Base-by-base conservation (phyloP, 2,113 vertebrate genomes). In the Clupea harengus region DNA sequence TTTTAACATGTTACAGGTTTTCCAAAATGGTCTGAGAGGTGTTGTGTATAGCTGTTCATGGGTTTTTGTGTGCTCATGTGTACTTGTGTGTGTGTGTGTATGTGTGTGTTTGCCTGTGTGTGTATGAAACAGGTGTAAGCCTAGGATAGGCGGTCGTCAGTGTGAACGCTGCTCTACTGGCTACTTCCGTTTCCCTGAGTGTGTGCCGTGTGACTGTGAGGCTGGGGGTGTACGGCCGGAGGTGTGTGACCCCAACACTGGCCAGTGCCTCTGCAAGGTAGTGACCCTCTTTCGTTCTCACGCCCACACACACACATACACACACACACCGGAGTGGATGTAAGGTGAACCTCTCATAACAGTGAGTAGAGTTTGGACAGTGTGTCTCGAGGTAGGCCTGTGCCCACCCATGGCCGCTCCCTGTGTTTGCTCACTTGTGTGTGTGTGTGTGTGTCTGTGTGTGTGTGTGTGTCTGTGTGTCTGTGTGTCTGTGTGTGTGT, bases 201-300 rank as follows among this genome's bases (percentile, higher is more conserved):
- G 98, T 45, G 0, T 93, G 44, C 95, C 95, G 0, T 99, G 98
- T 88, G 90, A 87, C 81, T 99, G 98, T 87, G 93, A 95, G 86
- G 91, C 86, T 75, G 94, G 89, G 7, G 98, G 97, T 72, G 97
- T 96, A 45, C 91, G 93, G 13, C 87, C 91, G 0, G 89, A 89
- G 1, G 91, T 97, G 89, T 99, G 98, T 2, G 91, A 99, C 93
- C 94, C 94, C 0, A 89, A 92, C 60, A 97, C 96, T 0, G 97
- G 96, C 81, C 89, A 86, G 89, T 99, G 98, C 89, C 94, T 98
- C 89, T 99, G 98, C 93, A 99, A 98, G 96, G 98, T 99, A 72
- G 89, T 46, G 45, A 20, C 22, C n/a, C 64, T 67, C 72, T 4
- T 2, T 39, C 67, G 39, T 17, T 25, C 85, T 50, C 45, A 82